These are phyloP conservation scores for Microcaecilia unicolor DNA, from an alignment of 2,797 vertebrate species.

Conservation along the genomic window DNA sequence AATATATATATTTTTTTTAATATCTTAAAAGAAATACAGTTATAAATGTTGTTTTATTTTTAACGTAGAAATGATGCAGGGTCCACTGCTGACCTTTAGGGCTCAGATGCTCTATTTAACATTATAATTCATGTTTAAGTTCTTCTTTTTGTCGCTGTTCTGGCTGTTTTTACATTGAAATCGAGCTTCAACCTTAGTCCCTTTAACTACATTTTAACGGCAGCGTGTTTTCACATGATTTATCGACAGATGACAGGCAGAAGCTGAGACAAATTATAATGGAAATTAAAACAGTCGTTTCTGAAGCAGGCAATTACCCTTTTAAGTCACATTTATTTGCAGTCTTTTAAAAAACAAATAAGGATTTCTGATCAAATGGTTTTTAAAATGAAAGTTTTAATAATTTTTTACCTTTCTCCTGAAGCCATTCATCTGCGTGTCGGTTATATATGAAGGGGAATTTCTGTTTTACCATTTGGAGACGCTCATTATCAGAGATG, in stretches of 20 bases:
- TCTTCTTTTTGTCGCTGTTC: slow-evolving; percentile 43
- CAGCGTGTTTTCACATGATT: slow-evolving; percentile 73
- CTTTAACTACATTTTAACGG: slow-evolving; percentile 89
- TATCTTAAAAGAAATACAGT: no score
- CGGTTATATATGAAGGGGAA: slow-evolving; percentile 97
- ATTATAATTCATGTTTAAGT: no score
- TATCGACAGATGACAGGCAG: slow-evolving; percentile 68
- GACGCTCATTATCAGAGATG: slow-evolving; percentile 96
- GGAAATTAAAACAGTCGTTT: slow-evolving; percentile 72
- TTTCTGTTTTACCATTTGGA: slow-evolving; percentile 98
- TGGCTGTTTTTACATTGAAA: slow-evolving; percentile 29
- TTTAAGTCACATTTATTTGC: slow-evolving; percentile 71
- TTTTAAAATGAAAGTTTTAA: slow-evolving; percentile 69
- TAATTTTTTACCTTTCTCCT: slow-evolving; percentile 94
- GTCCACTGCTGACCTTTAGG: no score
- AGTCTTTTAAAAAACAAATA: slow-evolving; percentile 71
- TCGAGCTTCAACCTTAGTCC: slow-evolving; percentile 63
- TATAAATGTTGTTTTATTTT: no score
- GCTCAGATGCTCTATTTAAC: no score
- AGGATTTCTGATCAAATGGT: slow-evolving; percentile 65
- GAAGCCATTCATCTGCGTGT: slow-evolving; percentile 95
- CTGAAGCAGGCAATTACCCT: slow-evolving; percentile 66
- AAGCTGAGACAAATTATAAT: slow-evolving; percentile 69
- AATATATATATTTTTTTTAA: no score
- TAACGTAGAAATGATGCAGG: slow-evolving; percentile 39